A percentile compares a stretch with the other conserved stretches of the same genome.
Evolutionary conservation across 2,797 vertebrate species (phyloP).

Genomic region (Serranus cabrilla): DNA sequence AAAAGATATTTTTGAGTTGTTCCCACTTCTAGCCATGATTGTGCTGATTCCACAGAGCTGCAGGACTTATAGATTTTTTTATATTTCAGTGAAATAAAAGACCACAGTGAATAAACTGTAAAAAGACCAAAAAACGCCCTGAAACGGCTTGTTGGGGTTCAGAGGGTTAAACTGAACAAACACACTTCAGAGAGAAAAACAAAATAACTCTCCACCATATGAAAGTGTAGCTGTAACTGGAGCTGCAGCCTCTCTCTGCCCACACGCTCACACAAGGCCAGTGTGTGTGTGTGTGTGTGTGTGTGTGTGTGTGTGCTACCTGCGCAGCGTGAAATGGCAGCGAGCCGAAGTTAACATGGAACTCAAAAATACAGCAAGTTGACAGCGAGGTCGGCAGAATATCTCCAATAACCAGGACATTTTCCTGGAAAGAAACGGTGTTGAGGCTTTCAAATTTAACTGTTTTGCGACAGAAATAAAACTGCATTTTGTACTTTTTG

Average conservation of each 20-base stretch:
- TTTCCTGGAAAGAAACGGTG: slow-evolving; percentile 14
- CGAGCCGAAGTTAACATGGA: slow-evolving; percentile 21
- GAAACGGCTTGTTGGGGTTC: too few species aligned
- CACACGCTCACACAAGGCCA: slow-evolving; percentile 19
- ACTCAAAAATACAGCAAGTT: slow-evolving; percentile 9
- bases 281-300: too few species aligned
- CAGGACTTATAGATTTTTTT: too few species aligned
- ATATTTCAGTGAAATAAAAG: too few species aligned
- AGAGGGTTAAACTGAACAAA: not conserved
- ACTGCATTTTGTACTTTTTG: not conserved
- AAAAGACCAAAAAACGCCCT: too few species aligned
- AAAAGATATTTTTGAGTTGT: too few species aligned
- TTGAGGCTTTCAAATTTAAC: slow-evolving; percentile 6
- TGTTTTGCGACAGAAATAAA: not conserved
- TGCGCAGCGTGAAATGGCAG: slow-evolving; percentile 21
- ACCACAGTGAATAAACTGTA: too few species aligned
- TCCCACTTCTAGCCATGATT: too few species aligned
- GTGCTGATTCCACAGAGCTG: too few species aligned
- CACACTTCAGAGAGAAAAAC: not conserved
- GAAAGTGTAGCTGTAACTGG: slow-evolving; percentile 1
- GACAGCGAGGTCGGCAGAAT: slow-evolving; percentile 11
- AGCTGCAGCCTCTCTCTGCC: slow-evolving; percentile 18
- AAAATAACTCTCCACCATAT: slow-evolving; percentile 1
- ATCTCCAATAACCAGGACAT: slow-evolving; percentile 6
- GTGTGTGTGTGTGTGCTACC: too few species aligned